Conservation (phyloP, 2,113 vertebrate species). For the Alligator sinensis region DNA sequence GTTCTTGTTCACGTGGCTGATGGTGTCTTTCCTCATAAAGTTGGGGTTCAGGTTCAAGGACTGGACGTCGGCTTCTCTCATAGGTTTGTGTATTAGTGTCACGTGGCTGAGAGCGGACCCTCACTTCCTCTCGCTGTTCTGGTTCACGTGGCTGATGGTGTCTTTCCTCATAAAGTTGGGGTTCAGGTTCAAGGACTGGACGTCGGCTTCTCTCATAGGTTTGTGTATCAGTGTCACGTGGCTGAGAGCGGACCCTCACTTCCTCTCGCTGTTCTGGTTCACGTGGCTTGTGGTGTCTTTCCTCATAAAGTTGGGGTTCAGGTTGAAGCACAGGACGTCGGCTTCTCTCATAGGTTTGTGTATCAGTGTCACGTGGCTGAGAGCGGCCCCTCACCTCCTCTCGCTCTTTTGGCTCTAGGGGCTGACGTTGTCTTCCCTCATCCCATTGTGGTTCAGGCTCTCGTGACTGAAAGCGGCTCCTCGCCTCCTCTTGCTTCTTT, state of each 20-base stretch:
- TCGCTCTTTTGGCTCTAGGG: neutral
- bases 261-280: neutral
- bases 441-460: neutral
- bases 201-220: neutral
- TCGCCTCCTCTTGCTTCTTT: too few species aligned
- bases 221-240: neutral
- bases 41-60: accelerated
- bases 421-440: neutral
- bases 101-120: neutral
- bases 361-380: too few species aligned
- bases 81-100: accelerated
- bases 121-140: neutral
- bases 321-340: neutral
- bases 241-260: neutral
- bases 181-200: neutral
- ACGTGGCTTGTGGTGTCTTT: neutral
- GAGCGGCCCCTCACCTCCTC: neutral
- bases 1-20: neutral
- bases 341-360: neutral
- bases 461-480: neutral
- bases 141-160: neutral
- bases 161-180: neutral
- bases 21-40: neutral
- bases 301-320: neutral
- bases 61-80: accelerated